A percentile compares a stretch with the other conserved stretches of the same genome.
Conservation (phyloP, 2,113 vertebrate genomes). For the Catharus minimus region DNA sequence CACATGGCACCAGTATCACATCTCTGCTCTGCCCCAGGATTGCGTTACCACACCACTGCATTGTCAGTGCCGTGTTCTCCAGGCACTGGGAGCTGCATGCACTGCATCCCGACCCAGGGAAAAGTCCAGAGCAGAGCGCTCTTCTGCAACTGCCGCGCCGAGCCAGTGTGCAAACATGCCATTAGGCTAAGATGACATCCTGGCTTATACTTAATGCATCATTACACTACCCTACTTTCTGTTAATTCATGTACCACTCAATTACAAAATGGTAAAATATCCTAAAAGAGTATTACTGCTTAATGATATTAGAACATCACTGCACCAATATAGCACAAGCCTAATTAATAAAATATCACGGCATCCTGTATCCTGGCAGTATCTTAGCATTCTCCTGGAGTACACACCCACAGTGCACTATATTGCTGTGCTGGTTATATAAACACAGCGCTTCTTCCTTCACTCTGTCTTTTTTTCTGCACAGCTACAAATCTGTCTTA, state of each 20-base stretch:
- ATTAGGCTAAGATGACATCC: neutral
- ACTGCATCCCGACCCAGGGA: neutral
- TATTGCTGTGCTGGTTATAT: conserved; percentile 44
- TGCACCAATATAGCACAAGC: neutral
- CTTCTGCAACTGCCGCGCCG: neutral
- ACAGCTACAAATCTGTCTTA: conserved; percentile 40
- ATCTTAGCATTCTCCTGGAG: conserved; percentile 33
- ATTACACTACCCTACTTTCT: neutral
- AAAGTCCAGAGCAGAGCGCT: neutral
- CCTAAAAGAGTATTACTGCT: neutral
- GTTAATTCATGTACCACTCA: neutral
- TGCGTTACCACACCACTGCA: neutral
- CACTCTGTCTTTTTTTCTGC: conserved; percentile 5
- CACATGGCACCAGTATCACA: conserved; percentile 7
- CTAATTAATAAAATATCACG: conserved; percentile 41
- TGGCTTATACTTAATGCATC: neutral
- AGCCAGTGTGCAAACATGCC: neutral
- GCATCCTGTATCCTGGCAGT: conserved; percentile 20
- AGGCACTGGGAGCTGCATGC: neutral
- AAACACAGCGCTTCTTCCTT: conserved; percentile 23
- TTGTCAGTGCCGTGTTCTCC: neutral
- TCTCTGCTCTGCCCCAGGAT: conserved; percentile 8
- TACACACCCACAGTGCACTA: conserved; percentile 46
- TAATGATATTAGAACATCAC: neutral
- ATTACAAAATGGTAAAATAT: neutral